A percentile compares a stretch with the other conserved stretches of the same genome.
Conservation (phyloP, 2,797 vertebrate genomes). For the Bovichtus diacanthus region DNA sequence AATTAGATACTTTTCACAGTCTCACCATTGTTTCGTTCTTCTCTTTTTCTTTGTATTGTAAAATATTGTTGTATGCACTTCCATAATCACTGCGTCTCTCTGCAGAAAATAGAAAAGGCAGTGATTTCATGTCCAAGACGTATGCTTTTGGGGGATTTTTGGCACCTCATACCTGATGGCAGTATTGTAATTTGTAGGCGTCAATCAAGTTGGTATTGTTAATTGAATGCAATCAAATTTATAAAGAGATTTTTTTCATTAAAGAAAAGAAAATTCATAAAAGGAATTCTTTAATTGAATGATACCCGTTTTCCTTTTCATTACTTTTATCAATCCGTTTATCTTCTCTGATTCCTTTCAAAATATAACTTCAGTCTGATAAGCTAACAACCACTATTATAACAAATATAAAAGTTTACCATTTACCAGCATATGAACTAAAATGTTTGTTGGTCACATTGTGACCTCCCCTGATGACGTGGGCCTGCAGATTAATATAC, state of each 20-base stretch:
- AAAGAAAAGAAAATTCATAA: background rate
- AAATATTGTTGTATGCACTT: too few relatives aligned
- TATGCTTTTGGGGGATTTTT: too few relatives aligned
- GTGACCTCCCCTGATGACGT: background rate
- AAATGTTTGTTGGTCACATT: background rate
- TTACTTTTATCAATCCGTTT: background rate
- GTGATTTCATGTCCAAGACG: background rate
- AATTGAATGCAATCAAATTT: background rate
- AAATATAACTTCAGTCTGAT: background rate
- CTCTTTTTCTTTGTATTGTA: too few relatives aligned
- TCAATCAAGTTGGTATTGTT: background rate
- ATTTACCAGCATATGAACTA: background rate
- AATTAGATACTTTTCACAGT: background rate
- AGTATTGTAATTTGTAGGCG: background rate
- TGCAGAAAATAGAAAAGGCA: background rate
- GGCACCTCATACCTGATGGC: background rate
- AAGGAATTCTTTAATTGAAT: background rate
- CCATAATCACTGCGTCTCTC: background rate
- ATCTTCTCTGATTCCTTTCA: background rate
- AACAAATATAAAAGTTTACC: fast-evolving
- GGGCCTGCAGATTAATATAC: background rate
- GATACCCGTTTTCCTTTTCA: background rate
- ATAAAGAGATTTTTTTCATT: background rate
- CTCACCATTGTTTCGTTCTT: too few relatives aligned
- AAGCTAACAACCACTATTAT: background rate